phyloP scores from a whole-genome alignment of 2,113 vertebrate genomes.

The Columba janthina region DNA sequence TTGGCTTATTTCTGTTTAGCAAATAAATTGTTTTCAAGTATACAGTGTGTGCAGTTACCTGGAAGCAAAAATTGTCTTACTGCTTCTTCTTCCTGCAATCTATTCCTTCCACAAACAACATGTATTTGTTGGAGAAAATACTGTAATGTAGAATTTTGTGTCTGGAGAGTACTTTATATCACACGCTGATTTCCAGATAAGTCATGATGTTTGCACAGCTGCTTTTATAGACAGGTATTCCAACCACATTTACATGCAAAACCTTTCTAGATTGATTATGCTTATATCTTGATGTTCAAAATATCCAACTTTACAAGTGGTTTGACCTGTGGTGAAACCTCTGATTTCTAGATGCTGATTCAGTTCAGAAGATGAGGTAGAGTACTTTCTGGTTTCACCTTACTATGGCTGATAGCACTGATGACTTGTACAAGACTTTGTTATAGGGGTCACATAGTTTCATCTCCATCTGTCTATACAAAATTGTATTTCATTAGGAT shows the following conservation, averaged over 20 bases:
- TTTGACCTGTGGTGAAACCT: background rate
- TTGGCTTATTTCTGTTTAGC: background rate
- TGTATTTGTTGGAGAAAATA: background rate
- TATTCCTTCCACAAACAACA: background rate
- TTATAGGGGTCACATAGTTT: background rate
- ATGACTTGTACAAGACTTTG: background rate
- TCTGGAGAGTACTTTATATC: background rate
- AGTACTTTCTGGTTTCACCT: background rate
- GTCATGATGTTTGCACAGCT: background rate
- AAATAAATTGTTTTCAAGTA: background rate
- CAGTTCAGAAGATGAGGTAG: background rate
- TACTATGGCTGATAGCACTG: background rate
- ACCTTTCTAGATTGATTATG: background rate
- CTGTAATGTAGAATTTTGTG: background rate
- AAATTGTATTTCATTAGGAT: background rate
- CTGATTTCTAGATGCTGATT: background rate
- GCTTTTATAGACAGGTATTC: background rate
- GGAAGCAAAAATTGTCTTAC: background rate
- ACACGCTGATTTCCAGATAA: background rate
- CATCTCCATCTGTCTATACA: background rate
- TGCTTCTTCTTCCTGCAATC: background rate
- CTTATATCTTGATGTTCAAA: background rate
- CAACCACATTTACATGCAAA: background rate
- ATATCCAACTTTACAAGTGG: background rate
- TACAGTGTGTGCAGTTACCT: background rate